These are phyloP conservation scores for Anoura caudifer DNA, from an alignment of 2,113 vertebrate species.

Conservation along the genomic window DNA sequence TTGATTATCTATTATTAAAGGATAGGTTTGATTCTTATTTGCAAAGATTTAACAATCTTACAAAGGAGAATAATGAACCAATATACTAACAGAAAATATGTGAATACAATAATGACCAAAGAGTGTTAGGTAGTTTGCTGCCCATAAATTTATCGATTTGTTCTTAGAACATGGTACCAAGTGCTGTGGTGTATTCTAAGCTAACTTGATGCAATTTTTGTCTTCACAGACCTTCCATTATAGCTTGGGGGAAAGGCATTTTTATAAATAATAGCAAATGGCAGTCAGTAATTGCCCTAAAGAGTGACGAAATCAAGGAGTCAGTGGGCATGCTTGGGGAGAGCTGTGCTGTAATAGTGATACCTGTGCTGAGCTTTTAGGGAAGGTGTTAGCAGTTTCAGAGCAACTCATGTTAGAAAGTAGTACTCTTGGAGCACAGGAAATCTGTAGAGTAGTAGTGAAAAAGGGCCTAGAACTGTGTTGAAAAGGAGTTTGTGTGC, in stretches of 20 bases:
- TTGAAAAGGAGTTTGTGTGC: background rate
- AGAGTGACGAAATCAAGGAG: background rate
- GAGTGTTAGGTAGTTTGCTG: background rate
- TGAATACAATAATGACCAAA: background rate
- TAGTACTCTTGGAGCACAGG: background rate
- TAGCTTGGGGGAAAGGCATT: background rate
- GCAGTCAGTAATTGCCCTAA: background rate
- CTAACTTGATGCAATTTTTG: background rate
- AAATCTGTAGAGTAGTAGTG: background rate
- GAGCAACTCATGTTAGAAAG: background rate
- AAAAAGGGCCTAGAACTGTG: background rate
- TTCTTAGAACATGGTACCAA: background rate
- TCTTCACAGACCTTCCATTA: background rate
- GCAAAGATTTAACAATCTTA: background rate
- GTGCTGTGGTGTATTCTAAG: background rate
- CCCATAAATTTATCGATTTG: background rate
- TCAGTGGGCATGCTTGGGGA: background rate
- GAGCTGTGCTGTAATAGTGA: background rate
- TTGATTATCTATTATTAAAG: background rate
- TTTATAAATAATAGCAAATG: background rate
- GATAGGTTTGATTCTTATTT: background rate
- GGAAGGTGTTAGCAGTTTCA: background rate
- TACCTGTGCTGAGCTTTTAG: background rate
- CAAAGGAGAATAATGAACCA: background rate
- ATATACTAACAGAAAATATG: background rate